Evolutionary conservation across 2,113 vertebrate species (phyloP), one percentile per base, ranked within the genome.

Genomic region (Mobula hypostoma): DNA sequence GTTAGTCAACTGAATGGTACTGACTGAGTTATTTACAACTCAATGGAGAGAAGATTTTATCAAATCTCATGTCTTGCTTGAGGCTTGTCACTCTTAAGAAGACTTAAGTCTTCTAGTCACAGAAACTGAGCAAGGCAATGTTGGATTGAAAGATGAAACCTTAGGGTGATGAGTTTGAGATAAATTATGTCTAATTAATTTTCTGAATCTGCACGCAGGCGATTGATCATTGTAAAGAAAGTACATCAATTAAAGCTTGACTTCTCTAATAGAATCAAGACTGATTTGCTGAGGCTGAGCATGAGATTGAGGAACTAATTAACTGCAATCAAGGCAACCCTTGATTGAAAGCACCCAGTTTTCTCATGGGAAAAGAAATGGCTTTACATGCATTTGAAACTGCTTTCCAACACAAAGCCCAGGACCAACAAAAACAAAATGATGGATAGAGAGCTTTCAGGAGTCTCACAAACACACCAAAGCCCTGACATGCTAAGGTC

Each of bases 181-280:
- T 87, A 87, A 87, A 61, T 61, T 6, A 88, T 66, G 58, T 32
- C 85, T 66, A 66, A 29, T 88, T 88, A 63, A 88, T 66, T 88
- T 63, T 88, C 85, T 88, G 58, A n/a, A 63, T 63, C 27, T 88
- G 27, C 29, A 66, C 58, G 66, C 24, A 17, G 63, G 83, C 58
- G 48, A 8, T 29, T 87, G 83, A 87, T 87, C 11, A 61, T 61
- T n/a, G 85, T 88, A 7, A 63, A 88, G 85, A 29, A n/a, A 17
- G 11, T n/a, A 88, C 85, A 88, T 88, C 11, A 88, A 66, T 88
- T n/a, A 88, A 88, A 32, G 17, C 29, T 88, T 85, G 56, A 29
- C 12, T 88, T 48, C 48, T 48, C 48, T 48, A 48, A 48, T 48
- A 48, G 48, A 48, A 48, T 48, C 48, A 48, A 48, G 3, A 48